Evolutionary conservation across 92 coral and sea anemone genomes (phyloP).

Genomic region (Epizoanthus ramosus): DNA sequence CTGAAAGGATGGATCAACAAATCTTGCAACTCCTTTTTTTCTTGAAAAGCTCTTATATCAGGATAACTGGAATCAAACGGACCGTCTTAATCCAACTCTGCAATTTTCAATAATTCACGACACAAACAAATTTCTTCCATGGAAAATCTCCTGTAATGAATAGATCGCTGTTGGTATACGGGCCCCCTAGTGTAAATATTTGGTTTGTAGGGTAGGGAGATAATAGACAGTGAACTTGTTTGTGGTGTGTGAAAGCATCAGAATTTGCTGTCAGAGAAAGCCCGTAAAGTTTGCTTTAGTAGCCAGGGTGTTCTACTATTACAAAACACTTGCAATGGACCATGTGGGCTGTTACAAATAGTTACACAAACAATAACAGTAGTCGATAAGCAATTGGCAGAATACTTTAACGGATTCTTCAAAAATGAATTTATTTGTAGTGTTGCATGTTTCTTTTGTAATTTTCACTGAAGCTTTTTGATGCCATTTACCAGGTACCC

Average conservation of each 20-base stretch:
- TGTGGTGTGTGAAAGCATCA: constrained; percentile 28
- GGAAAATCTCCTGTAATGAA: constrained; percentile 27
- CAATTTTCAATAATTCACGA: constrained; percentile 44
- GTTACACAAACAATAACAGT: not conserved
- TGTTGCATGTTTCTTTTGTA: not conserved
- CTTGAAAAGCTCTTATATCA: not conserved
- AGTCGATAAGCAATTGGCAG: not conserved
- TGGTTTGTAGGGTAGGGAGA: not conserved
- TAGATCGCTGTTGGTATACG: constrained; percentile 26
- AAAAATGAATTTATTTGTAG: not conserved
- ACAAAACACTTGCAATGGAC: not conserved
- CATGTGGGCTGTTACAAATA: not conserved
- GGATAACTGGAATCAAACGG: not conserved
- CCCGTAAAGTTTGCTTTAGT: not conserved
- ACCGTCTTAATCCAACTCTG: not conserved
- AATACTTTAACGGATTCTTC: not conserved
- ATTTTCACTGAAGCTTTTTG: not conserved
- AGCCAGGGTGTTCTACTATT: not conserved
- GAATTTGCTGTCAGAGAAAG: constrained; percentile 1
- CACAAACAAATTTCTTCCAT: constrained; percentile 20
- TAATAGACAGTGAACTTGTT: constrained; percentile 18
- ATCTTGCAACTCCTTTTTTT: not conserved
- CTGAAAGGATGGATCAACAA: constrained; percentile 8
- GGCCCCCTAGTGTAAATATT: constrained; percentile 37
- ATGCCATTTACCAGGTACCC: not conserved